Percentiles rank a stretch among this genome's conserved stretches.
phyloP scores from a whole-genome alignment of 2,113 vertebrate species.

The human (Homo sapiens) region DNA sequence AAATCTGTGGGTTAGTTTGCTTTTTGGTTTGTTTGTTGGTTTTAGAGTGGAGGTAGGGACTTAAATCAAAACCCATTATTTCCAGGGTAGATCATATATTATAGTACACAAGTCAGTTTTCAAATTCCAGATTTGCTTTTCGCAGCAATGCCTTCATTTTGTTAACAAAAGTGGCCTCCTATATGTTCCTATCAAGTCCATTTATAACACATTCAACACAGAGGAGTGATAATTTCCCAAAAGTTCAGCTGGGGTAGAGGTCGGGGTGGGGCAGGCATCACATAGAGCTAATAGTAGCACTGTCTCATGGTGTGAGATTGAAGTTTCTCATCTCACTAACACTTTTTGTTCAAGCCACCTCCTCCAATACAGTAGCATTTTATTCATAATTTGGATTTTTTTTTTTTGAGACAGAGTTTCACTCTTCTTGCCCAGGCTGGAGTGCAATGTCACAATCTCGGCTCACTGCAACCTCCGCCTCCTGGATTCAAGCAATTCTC shows the following conservation, averaged over 20 bases:
- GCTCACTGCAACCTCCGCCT: too few species aligned
- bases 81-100: background rate
- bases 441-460: too few species aligned
- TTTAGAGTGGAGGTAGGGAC: constrained; percentile 30
- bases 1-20: constrained; percentile 47
- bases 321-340: background rate
- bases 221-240: constrained; percentile 2
- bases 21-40: constrained; percentile 46
- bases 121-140: constrained; percentile 42
- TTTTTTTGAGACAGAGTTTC: too few species aligned
- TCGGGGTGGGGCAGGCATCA: background rate
- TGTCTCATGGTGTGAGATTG: background rate
- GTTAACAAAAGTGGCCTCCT: constrained; percentile 47
- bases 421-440: too few species aligned
- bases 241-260: background rate
- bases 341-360: constrained; percentile 32
- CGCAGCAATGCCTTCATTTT: constrained; percentile 43
- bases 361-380: constrained; percentile 5
- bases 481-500: too few species aligned
- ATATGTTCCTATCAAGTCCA: constrained; percentile 40
- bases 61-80: constrained; percentile 44
- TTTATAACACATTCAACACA: constrained; percentile 34
- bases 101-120: constrained; percentile 41
- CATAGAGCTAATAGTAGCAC: background rate
- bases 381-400: constrained; percentile 37